Base-by-base conservation (phyloP, 2,888 invertebrate genomes). In the Micoletzkya japonica region DNA sequence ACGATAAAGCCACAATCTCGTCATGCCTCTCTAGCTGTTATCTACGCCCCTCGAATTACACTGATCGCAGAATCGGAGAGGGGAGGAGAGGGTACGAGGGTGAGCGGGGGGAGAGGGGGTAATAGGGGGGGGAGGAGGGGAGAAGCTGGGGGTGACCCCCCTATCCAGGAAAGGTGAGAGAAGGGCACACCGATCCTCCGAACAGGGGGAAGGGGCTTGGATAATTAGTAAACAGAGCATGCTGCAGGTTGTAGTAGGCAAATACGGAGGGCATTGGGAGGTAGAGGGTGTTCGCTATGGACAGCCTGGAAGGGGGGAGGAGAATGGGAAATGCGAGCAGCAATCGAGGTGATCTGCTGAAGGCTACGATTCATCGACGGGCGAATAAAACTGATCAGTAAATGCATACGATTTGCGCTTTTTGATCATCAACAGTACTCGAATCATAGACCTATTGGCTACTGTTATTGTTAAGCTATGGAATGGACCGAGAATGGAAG, bases 141-240 rank as follows among this genome's bases (percentile, higher is more conserved):
- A 20, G 44, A 44, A 44, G 20, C 10, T 10, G 44, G 44, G 20
- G 44, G 44, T 20, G 20, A n/a, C n/a, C n/a, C n/a, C n/a, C n/a
- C n/a, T n/a, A n/a, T n/a, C n/a, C n/a, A n/a, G n/a, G n/a, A n/a
- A n/a, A n/a, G n/a, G n/a, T n/a, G n/a, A n/a, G n/a, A n/a, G n/a
- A n/a, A n/a, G n/a, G n/a, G n/a, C n/a, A n/a, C n/a, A n/a, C n/a
- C n/a, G n/a, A n/a, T n/a, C n/a, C n/a, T n/a, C n/a, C n/a, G n/a
- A n/a, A n/a, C n/a, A n/a, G n/a, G n/a, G n/a, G n/a, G n/a, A n/a
- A 58, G 20, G n/a, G n/a, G 36, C 57, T 32, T 28, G 20, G 20
- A 58, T 58, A 58, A 58, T 58, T 58, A 58, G 57, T 58, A 58
- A 58, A 58, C 57, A 58, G 32, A 32, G 57, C 17, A 58, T 36